These are phyloP conservation scores for Anniella stebbinsi DNA, from an alignment of 2,797 vertebrate genomes.

Conservation along the genomic window DNA sequence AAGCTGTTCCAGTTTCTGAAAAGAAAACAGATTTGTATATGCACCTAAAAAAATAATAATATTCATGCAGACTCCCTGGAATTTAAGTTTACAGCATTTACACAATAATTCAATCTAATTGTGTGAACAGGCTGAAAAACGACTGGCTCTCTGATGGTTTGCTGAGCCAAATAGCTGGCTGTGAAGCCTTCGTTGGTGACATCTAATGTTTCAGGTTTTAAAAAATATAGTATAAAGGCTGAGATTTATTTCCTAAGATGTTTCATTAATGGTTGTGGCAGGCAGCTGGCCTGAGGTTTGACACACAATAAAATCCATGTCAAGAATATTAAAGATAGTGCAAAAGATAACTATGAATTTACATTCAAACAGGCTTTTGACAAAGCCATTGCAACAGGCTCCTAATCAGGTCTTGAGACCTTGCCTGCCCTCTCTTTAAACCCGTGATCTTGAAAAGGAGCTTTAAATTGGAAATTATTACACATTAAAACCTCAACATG, in stretches of 20 bases:
- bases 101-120: conserved; percentile 81
- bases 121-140: conserved; percentile 72
- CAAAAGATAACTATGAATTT: conserved; percentile 94
- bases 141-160: conserved; percentile 74
- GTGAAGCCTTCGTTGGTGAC: conserved; percentile 81
- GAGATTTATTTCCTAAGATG: conserved; percentile 90
- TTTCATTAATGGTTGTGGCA: conserved; percentile 89
- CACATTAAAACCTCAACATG: conserved; percentile 98
- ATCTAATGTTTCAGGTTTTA: conserved; percentile 85
- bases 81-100: conserved; percentile 73
- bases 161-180: conserved; percentile 64
- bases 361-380: conserved; percentile 97
- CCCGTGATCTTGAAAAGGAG: conserved; percentile 97
- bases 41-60: conserved; percentile 69
- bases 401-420: conserved; percentile 92
- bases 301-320: conserved; percentile 94
- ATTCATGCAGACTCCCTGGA: conserved; percentile 67
- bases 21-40: conserved; percentile 71
- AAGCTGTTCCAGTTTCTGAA: conserved; percentile 65
- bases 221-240: conserved; percentile 84
- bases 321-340: conserved; percentile 93
- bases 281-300: conserved; percentile 85
- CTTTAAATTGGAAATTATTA: conserved; percentile 99
- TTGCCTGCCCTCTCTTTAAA: conserved; percentile 92
- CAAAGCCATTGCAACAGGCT: conserved; percentile 96